Evolutionary conservation across 2,888 invertebrate species (phyloP).

Genomic region (Caenorhabditis becei): DNA sequence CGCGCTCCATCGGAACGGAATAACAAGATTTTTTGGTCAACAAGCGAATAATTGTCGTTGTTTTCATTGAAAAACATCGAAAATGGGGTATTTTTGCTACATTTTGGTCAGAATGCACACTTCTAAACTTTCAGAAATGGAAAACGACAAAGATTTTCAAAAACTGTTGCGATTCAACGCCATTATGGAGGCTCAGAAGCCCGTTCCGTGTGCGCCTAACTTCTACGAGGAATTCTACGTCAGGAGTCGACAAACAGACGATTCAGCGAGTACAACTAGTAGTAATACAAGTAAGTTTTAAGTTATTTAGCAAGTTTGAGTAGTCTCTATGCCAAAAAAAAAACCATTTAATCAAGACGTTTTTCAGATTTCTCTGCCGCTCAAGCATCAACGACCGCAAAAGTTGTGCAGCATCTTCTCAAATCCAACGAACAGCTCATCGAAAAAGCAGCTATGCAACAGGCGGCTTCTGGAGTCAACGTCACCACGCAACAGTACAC

Average conservation of each 20-base stretch:
- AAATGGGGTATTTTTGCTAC: conserved; percentile 2
- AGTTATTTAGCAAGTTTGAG: background rate
- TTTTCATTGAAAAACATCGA: background rate
- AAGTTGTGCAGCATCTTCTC: conserved; percentile 49
- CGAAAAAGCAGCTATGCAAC: conserved; percentile 49
- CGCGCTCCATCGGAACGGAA: conserved; percentile 9
- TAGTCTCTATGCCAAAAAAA: background rate
- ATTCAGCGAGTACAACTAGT: conserved; percentile 17
- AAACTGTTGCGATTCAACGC: conserved; percentile 4
- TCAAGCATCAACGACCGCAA: conserved; percentile 7
- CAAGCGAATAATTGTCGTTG: background rate
- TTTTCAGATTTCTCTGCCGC: conserved; percentile 5
- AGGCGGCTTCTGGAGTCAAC: conserved; percentile 30
- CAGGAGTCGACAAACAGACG: conserved; percentile 13
- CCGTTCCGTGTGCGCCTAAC: conserved; percentile 43
- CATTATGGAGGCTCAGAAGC: background rate
- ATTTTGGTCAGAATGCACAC: background rate
- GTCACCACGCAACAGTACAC: conserved; percentile 32
- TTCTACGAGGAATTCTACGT: conserved; percentile 49
- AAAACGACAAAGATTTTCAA: conserved; percentile 9
- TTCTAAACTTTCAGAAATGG: conserved; percentile 24
- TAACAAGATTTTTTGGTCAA: background rate
- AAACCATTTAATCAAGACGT: background rate
- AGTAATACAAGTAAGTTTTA: conserved; percentile 11
- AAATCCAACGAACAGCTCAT: conserved; percentile 41